A percentile compares a stretch with the other conserved stretches of the same genome.
phyloP scores from a whole-genome alignment of 23 tunicate genomes.

The Phallusia fumigata region DNA sequence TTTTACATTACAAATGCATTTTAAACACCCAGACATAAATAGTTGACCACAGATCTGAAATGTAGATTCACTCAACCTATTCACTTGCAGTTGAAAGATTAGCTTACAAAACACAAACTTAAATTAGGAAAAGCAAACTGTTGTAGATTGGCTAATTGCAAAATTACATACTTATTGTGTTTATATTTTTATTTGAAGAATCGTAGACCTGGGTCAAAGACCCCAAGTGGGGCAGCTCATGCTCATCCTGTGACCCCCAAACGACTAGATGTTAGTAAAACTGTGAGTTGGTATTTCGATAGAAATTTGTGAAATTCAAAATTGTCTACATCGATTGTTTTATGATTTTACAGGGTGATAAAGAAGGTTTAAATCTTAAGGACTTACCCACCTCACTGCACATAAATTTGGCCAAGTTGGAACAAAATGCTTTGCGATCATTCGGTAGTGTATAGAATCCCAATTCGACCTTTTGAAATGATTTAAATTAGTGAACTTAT shows the following conservation, averaged over 20 bases:
- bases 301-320: not conserved
- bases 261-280: not conserved
- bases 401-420: conserved; percentile 63
- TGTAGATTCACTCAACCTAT: too few relatives aligned
- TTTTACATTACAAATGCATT: too few relatives aligned
- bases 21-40: too few relatives aligned
- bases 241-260: not conserved
- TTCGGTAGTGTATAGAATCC: conserved; percentile 31
- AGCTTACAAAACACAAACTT: too few relatives aligned
- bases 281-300: not conserved
- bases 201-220: conserved; percentile 88
- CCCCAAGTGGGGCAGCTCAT: conserved; percentile 41
- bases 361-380: conserved; percentile 39
- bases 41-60: too few relatives aligned
- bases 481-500: not conserved
- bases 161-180: not conserved
- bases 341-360: not conserved
- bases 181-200: conserved; percentile 36
- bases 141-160: too few relatives aligned
- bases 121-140: too few relatives aligned
- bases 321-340: too few relatives aligned
- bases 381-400: conserved; percentile 57
- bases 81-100: too few relatives aligned
- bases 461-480: not conserved
- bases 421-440: conserved; percentile 56